These are phyloP conservation scores for Saccostrea glomerata DNA, from an alignment of 1,140 invertebrate genomes.

Conservation along the genomic window DNA sequence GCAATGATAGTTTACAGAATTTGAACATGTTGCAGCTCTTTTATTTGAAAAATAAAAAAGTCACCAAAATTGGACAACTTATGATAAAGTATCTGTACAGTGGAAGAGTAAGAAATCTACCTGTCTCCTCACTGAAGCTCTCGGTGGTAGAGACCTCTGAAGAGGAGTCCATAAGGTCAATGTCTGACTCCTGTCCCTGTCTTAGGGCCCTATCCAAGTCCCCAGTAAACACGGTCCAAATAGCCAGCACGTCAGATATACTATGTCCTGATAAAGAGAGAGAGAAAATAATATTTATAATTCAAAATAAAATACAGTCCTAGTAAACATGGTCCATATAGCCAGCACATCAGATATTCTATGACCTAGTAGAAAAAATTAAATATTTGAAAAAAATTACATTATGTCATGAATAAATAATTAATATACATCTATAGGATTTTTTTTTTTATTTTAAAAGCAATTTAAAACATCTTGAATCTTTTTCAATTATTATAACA, in stretches of 20 bases:
- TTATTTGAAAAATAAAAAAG: too few species aligned
- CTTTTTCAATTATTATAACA: too few species aligned
- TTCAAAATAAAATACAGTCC: too few species aligned
- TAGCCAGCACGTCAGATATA: slow-evolving; percentile 12
- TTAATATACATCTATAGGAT: too few species aligned
- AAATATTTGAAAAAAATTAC: too few species aligned
- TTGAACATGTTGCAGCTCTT: too few species aligned
- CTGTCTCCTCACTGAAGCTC: neutral
- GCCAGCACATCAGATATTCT: slow-evolving; percentile 11
- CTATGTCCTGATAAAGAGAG: neutral
- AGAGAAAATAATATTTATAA: neutral
- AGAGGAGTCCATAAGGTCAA: neutral
- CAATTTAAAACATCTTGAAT: too few species aligned
- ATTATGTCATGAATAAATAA: too few species aligned
- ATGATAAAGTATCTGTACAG: too few species aligned
- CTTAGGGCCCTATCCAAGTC: neutral
- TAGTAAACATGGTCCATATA: neutral
- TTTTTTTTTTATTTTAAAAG: too few species aligned
- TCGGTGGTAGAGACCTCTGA: neutral
- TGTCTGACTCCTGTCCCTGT: neutral
- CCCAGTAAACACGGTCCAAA: neutral
- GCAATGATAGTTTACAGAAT: too few species aligned
- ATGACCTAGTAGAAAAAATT: neutral
- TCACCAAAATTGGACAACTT: too few species aligned
- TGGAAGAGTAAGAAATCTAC: neutral